phyloP scores from a whole-genome alignment of 2,888 invertebrate genomes.

The Sminthurinus aureus region DNA sequence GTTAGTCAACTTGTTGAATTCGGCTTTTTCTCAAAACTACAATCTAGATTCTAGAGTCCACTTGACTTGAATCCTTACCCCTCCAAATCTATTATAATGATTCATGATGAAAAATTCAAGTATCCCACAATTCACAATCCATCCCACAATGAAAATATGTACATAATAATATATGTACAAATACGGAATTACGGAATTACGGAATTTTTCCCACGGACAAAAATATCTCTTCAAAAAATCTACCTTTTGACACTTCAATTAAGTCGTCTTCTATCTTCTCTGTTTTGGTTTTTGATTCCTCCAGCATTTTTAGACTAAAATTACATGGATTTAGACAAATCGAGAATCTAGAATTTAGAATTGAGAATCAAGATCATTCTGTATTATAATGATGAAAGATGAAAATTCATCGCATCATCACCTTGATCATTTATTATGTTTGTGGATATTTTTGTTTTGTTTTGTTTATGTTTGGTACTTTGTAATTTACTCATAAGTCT shows the following conservation, averaged over 20 bases:
- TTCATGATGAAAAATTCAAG: neutral
- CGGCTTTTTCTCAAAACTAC: neutral
- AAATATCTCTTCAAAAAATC: neutral
- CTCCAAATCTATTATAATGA: neutral
- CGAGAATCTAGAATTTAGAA: neutral
- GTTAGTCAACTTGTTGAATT: neutral
- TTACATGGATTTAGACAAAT: no score
- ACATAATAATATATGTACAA: neutral
- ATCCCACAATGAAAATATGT: neutral
- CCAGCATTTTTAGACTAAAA: neutral
- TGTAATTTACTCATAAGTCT: neutral
- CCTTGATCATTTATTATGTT: no score
- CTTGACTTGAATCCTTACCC: neutral
- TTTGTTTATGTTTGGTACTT: neutral
- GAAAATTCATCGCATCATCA: neutral
- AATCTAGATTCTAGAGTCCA: no score
- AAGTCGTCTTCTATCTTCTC: neutral
- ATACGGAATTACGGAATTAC: neutral
- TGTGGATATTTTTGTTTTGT: no score
- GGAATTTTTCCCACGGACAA: constrained; percentile 15
- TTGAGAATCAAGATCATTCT: neutral
- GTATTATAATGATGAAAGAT: neutral
- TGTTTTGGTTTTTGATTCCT: neutral
- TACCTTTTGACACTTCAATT: constrained; percentile 10
- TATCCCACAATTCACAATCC: no score